Evolutionary conservation across 2,113 vertebrate species (phyloP).

Genomic region (Climacteris rufus): DNA sequence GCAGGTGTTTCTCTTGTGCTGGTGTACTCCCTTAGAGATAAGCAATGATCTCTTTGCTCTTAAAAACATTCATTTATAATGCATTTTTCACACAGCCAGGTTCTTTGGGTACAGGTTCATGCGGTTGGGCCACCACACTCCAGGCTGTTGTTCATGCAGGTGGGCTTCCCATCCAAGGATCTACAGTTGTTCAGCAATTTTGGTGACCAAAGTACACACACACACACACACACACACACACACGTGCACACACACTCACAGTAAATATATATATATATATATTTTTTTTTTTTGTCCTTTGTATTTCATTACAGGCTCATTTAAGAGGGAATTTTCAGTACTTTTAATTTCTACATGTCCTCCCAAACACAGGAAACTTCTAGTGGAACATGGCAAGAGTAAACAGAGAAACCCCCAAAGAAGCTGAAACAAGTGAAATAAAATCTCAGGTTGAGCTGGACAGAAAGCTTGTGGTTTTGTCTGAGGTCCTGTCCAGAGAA

Average conservation of each 20-base stretch:
- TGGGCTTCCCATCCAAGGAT: neutral
- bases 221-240: too few relatives aligned
- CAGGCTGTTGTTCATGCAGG: neutral
- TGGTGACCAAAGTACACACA: too few relatives aligned
- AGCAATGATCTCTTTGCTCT: neutral
- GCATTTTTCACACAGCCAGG: rapidly evolving
- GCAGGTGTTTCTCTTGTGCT: neutral
- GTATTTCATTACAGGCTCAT: rapidly evolving
- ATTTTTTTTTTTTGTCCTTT: rapidly evolving
- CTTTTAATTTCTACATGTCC: neutral
- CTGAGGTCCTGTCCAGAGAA: neutral
- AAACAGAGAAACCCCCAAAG: neutral
- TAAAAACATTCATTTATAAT: neutral
- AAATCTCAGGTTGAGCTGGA: neutral
- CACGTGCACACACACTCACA: too few relatives aligned
- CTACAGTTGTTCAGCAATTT: neutral
- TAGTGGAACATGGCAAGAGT: neutral
- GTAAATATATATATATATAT: too few relatives aligned
- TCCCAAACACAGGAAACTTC: neutral
- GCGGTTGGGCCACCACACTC: neutral
- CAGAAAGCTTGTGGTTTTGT: neutral
- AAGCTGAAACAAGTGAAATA: neutral
- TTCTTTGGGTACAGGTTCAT: neutral
- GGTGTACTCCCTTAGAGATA: rapidly evolving
- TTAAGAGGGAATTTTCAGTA: neutral